These are phyloP conservation scores for Ennomos fuscantarius DNA, from an alignment of 2,888 invertebrate species.

Conservation along the genomic window DNA sequence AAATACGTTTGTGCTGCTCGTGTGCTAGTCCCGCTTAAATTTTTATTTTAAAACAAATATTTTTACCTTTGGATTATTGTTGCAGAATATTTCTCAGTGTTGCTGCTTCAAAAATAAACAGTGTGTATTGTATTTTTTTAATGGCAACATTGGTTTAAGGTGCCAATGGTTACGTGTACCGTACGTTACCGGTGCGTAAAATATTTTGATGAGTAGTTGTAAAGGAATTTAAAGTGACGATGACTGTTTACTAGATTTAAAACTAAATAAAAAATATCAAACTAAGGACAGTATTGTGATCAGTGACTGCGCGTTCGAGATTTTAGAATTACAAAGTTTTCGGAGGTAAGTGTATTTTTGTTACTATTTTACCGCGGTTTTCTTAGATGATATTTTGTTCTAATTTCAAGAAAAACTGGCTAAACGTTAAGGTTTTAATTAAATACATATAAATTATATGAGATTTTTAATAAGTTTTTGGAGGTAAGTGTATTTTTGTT, in stretches of 20 bases:
- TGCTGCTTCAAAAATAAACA: constrained; percentile 38
- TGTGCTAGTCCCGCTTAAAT: constrained; percentile 59
- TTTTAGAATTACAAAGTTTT: no score
- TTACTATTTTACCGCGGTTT: no score
- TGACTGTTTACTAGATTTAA: background rate
- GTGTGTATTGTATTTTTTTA: constrained; percentile 41
- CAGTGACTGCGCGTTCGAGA: background rate
- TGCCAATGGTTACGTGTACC: constrained; percentile 57
- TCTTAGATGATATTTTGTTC: no score
- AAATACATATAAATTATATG: no score
- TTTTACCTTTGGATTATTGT: constrained; percentile 28
- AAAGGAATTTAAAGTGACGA: constrained; percentile 35
- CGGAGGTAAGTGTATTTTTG: no score
- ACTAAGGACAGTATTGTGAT: no score
- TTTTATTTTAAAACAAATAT: constrained; percentile 50
- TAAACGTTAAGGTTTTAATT: no score
- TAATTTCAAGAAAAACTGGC: no score
- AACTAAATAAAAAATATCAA: background rate
- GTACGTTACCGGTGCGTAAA: constrained; percentile 52
- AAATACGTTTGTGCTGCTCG: constrained; percentile 60
- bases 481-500: no score
- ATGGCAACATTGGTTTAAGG: constrained; percentile 53
- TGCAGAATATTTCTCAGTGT: constrained; percentile 40
- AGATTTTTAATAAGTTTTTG: no score
- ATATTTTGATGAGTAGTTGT: constrained; percentile 18